These are phyloP conservation scores for Rhea americana DNA, from an alignment of 2,113 vertebrate species.

Conservation along the genomic window DNA sequence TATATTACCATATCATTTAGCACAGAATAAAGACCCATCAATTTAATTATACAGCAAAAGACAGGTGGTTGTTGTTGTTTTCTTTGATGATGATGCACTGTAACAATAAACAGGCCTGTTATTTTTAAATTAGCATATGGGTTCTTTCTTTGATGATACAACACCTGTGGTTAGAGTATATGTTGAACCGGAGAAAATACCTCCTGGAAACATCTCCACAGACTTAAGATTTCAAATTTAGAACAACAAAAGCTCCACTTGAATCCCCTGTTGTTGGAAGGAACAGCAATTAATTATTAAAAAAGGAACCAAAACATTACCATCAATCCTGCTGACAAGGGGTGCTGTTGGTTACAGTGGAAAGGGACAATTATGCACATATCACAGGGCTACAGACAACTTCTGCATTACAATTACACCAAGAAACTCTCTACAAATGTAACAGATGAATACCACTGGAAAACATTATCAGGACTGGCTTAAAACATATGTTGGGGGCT, in stretches of 20 bases:
- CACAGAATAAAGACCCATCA: conserved; percentile 54
- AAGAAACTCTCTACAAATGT: conserved; percentile 48
- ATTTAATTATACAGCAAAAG: conserved; percentile 56
- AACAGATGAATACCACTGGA: conserved; percentile 32
- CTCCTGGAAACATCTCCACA: conserved; percentile 52
- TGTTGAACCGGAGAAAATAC: conserved; percentile 38
- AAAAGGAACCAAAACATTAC: conserved; percentile 57
- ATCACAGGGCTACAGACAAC: conserved; percentile 63
- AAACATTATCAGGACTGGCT: conserved; percentile 44
- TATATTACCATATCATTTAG: conserved; percentile 62
- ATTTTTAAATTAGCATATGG: conserved; percentile 65
- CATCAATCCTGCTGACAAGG: conserved; percentile 63
- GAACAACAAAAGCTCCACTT: conserved; percentile 54
- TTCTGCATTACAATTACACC: conserved; percentile 59
- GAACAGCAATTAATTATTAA: conserved; percentile 68
- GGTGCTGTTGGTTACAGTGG: conserved; percentile 49
- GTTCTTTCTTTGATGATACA: conserved; percentile 60
- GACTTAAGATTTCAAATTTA: conserved; percentile 56
- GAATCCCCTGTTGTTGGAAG: conserved; percentile 54
- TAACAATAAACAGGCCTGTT: conserved; percentile 68
- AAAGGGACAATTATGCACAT: conserved; percentile 62
- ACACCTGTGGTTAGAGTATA: conserved; percentile 62
- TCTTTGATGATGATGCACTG: conserved; percentile 64
- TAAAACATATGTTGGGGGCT: conserved; percentile 39
- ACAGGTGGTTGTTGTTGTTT: conserved; percentile 73